phyloP scores from a whole-genome alignment of 2,888 invertebrate species.

The Melanotus villosus region DNA sequence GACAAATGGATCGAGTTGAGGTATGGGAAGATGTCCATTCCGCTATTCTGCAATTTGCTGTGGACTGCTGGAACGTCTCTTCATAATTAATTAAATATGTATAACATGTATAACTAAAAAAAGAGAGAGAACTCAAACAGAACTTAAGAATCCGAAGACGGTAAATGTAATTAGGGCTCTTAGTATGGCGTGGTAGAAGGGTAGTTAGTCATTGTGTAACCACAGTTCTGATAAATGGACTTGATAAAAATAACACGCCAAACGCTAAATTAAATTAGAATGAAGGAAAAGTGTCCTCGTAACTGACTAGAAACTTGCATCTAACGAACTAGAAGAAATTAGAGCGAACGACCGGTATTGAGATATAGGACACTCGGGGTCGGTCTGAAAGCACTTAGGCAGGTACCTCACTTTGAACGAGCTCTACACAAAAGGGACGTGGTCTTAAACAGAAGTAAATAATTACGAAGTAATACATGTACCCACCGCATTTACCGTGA shows the following conservation, averaged over 20 bases:
- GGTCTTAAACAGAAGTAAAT: slow-evolving; percentile 4
- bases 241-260: slow-evolving; percentile 34
- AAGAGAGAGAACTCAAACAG: slow-evolving; percentile 3
- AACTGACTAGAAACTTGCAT: slow-evolving; percentile 36
- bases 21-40: slow-evolving; percentile 19
- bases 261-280: slow-evolving; percentile 43
- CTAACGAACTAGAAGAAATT: slow-evolving; percentile 39
- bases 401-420: slow-evolving; percentile 7
- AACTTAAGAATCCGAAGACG: slow-evolving; percentile 23
- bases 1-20: slow-evolving; percentile 49
- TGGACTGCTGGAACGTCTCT: not conserved
- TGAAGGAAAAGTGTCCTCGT: slow-evolving; percentile 31
- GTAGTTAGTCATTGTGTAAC: slow-evolving; percentile 14
- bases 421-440: not conserved
- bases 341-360: slow-evolving; percentile 26
- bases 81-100: not conserved
- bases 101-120: slow-evolving; percentile 2
- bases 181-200: slow-evolving; percentile 13
- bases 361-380: slow-evolving; percentile 27
- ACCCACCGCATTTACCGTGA: slow-evolving; percentile 90
- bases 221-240: slow-evolving; percentile 33
- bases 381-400: slow-evolving; percentile 10
- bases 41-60: slow-evolving; percentile 37
- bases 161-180: slow-evolving; percentile 33
- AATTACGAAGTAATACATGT: slow-evolving; percentile 6